Evolutionary conservation across 2,113 vertebrate species (phyloP), one percentile per base, ranked within the genome.

Genomic region (Odontesthes bonariensis): DNA sequence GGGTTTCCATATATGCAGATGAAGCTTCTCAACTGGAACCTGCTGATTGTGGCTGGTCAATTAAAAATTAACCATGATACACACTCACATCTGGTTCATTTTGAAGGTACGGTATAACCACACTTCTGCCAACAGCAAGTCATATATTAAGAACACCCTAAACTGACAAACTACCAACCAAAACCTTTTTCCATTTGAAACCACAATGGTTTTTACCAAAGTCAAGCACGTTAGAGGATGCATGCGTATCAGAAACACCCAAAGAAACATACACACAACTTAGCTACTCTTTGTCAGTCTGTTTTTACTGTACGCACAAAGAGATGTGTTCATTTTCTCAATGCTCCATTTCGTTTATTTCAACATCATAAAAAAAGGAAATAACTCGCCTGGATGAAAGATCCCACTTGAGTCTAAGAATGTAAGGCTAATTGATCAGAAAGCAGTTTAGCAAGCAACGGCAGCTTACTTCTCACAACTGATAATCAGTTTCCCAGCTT

Each of bases 261-360:
- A 31, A 19, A 47, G 11, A 51, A 3, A 46, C 62, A 33, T 14
- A 42, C 32, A 16, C 32, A 42, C 57, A 4, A 4, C 85, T 93
- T 90, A 99, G 2, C 35, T 10, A 38, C 7, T 38, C 35, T 8
- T 38, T 5, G 6, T 2, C 6, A 8, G 35, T 38, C 35, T 38
- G 5, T 38, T 38, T 38, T 38, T 38, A 38, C 10, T 7, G 35
- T 10, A 7, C 5, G 35, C 35, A 38, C 10, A 10, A 38, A 7
- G 35, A 38, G 35, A 38, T 38, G 35, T 6, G 35, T 5, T 38
- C 35, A 38, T 38, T 27, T 27, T 27, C 27, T 27, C 27, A 27
- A 38, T 5, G 6, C 35, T 5, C 7, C 2, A 38, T 38, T 38
- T 7, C 35, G 2, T 38, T 38, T 7, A 38, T 8, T 38, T 8